phyloP scores from a whole-genome alignment of 1,140 invertebrate species.

The Cotesia vestalis region DNA sequence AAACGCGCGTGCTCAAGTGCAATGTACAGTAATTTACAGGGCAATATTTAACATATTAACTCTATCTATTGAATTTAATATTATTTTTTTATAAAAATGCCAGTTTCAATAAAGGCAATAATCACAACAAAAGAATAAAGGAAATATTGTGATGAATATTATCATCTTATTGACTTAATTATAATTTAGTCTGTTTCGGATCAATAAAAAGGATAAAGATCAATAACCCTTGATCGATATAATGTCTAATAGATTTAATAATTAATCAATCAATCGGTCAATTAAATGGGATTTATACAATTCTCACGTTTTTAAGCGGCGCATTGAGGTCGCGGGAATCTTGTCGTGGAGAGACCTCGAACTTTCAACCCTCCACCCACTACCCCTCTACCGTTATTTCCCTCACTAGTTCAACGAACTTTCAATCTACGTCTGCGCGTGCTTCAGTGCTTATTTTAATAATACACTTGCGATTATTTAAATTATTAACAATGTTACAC shows the following conservation, averaged over 20 bases:
- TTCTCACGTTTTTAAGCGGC: not conserved
- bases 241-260: not conserved
- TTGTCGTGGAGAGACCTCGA: slow-evolving; percentile 19
- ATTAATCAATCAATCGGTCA: not conserved
- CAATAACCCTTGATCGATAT: no score
- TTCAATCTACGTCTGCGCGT: slow-evolving; percentile 21
- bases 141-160: no score
- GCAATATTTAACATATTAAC: slow-evolving; percentile 1
- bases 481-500: not conserved
- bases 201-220: no score
- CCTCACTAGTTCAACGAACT: slow-evolving; percentile 18
- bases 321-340: slow-evolving; percentile 10
- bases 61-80: no score
- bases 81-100: no score
- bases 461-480: not conserved
- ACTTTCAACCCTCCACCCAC: slow-evolving; percentile 19
- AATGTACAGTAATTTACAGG: slow-evolving; percentile 17
- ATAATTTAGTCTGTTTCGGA: no score
- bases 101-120: no score
- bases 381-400: slow-evolving; percentile 26
- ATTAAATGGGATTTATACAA: not conserved
- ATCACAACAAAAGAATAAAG: no score
- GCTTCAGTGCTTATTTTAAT: not conserved
- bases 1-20: slow-evolving; percentile 29
- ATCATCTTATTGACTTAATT: no score